Base-by-base conservation (phyloP, 1,140 invertebrate genomes). In the Frieseomelitta varia region DNA sequence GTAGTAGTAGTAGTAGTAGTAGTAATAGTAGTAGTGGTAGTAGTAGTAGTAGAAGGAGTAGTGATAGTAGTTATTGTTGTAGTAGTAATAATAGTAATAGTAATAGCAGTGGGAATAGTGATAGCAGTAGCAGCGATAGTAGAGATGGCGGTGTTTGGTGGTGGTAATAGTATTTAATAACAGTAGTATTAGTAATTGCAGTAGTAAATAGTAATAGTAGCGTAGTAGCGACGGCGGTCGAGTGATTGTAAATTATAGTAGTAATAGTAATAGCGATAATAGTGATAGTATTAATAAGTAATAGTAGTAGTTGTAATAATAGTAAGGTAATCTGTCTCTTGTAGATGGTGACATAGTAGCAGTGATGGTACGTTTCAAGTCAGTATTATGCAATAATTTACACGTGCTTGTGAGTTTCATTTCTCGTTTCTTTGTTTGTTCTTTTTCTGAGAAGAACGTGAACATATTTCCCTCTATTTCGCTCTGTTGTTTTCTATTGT, bases 361-460 rank as follows among this genome's bases (percentile, higher is more conserved):
- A 91, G 86, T 85, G 84, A 76, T 88, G 76, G 88, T 88, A 89
- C 15, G 14, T 71, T 73, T 76, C 65, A 73, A 81, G 79, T 87
- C 56, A 81, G 79, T 77, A 67, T 82, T 85, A 85, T 86, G 88
- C 77, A 71, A 78, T 90, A 91, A 87, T 87, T 90, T 91, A 90
- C 88, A 91, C 87, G 85, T 91, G 87, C 86, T 83, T 61, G 72
- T 85, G 87, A 11, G 14, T 24, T 34, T 71, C 12, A n/a, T 17
- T 10, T 11, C 51, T 67, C 27, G 24, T 34, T 39, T 79, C 14
- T 34, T 30, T 51, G 34, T 71, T 51, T n/a, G 4, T 56, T 63
- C 3, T 2, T 74, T 51, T 39, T 72, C 27, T 15, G 39, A 56
- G 21, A 47, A 39, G 39, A 58, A 27, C 34, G 55, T 17, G n/a